phyloP scores from a whole-genome alignment of 2,113 vertebrate species.

The Archilochus colubris region DNA sequence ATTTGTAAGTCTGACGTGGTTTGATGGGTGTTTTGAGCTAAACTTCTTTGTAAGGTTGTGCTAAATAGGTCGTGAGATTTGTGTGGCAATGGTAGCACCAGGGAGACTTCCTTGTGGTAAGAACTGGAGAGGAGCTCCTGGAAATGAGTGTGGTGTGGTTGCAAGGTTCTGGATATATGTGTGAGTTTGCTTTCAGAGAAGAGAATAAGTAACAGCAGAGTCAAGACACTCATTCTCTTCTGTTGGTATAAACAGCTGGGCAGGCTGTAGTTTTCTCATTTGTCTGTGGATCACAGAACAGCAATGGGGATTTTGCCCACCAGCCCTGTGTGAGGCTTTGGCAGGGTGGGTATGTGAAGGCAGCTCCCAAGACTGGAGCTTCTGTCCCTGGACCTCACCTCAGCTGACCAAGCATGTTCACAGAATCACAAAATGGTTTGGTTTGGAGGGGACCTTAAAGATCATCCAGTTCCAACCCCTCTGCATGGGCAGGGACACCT shows the following conservation, averaged over 20 bases:
- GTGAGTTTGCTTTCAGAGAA: background rate
- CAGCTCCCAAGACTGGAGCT: background rate
- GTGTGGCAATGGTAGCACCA: background rate
- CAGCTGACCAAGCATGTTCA: accelerated
- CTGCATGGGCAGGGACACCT: no score
- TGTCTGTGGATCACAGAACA: background rate
- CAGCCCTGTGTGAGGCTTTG: background rate
- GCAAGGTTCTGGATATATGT: accelerated
- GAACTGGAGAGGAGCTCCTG: background rate
- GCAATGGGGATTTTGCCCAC: background rate
- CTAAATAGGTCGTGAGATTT: accelerated
- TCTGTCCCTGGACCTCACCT: background rate
- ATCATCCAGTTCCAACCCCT: no score
- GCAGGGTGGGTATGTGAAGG: background rate
- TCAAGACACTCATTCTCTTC: background rate
- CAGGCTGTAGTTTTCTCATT: background rate
- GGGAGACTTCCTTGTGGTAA: accelerated
- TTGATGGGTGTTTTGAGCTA: background rate
- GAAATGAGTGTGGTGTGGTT: accelerated
- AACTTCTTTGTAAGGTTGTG: background rate
- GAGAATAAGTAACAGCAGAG: background rate
- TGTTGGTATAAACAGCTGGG: background rate
- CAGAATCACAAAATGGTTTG: no score
- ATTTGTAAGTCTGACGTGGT: conserved; percentile 78
- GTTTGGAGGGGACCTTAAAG: no score